These are phyloP conservation scores for Ceryle rudis DNA, from an alignment of 2,797 vertebrate species.

Conservation along the genomic window DNA sequence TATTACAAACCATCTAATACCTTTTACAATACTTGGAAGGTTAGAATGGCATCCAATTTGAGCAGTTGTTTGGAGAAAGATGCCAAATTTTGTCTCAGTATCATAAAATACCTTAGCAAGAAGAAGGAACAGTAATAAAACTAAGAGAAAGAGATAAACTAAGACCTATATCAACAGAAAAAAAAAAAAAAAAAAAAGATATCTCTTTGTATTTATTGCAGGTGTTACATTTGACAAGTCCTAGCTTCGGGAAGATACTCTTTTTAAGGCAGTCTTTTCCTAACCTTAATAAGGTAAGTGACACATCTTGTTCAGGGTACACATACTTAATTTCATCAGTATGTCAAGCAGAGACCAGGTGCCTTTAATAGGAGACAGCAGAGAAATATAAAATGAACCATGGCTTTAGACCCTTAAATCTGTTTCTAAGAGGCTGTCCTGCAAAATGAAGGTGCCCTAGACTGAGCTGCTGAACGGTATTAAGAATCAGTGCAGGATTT, in stretches of 20 bases:
- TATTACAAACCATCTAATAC: neutral
- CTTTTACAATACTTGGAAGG: neutral
- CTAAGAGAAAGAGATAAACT: neutral
- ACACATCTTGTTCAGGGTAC: neutral
- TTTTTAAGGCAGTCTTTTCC: neutral
- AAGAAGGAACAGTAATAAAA: slow-evolving; percentile 2
- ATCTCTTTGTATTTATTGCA: neutral
- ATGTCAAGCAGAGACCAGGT: neutral
- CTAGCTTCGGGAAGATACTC: neutral
- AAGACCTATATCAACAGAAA: neutral
- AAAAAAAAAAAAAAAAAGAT: neutral
- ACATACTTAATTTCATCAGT: neutral
- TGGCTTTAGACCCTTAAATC: neutral
- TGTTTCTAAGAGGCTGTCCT: neutral
- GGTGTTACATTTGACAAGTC: neutral
- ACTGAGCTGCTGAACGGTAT: neutral
- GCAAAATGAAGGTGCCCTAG: neutral
- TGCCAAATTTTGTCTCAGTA: neutral
- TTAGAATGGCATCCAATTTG: neutral
- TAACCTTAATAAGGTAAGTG: neutral
- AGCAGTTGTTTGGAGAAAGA: neutral
- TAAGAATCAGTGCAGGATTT: neutral
- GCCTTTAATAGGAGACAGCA: neutral
- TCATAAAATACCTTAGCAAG: neutral
- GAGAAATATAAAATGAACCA: neutral